Evolutionary conservation across 1,140 invertebrate genomes (phyloP).

Genomic region (Chironomus tepperi): DNA sequence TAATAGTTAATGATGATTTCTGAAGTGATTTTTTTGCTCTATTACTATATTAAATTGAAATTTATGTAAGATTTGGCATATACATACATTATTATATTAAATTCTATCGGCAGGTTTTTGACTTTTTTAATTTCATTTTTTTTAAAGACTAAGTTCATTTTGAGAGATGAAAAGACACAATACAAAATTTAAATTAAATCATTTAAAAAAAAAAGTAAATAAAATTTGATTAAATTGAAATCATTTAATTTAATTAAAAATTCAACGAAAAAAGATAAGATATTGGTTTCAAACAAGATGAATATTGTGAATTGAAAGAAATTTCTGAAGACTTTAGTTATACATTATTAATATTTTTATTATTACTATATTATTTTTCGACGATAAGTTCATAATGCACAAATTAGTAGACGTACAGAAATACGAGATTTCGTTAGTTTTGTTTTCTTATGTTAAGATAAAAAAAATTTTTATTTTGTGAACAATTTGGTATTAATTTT

Average conservation of each 20-base stretch:
- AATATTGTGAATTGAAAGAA: background rate
- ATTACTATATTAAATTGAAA: background rate
- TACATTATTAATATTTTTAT: background rate
- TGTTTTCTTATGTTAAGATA: too few relatives aligned
- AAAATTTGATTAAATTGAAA: background rate
- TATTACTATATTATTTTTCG: background rate
- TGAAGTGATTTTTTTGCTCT: slow-evolving; percentile 13
- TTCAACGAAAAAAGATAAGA: background rate
- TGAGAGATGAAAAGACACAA: background rate
- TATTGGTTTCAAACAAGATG: background rate
- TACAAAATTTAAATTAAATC: background rate
- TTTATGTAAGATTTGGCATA: slow-evolving; percentile 1
- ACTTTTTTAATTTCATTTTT: background rate
- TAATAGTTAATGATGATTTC: background rate
- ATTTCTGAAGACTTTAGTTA: slow-evolving; percentile 14
- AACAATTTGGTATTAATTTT: too few relatives aligned
- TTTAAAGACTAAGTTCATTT: background rate
- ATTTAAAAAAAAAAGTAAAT: background rate
- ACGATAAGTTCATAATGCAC: background rate
- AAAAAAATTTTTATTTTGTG: too few relatives aligned
- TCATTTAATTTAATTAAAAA: too few relatives aligned
- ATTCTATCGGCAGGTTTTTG: background rate
- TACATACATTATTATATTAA: background rate
- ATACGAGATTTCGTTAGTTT: too few relatives aligned
- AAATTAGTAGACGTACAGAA: background rate